Percentiles rank a stretch among this genome's conserved stretches.
These are phyloP conservation scores for Paraescarpia echinospica DNA, from an alignment of 1,140 invertebrate species.

Conservation along the genomic window DNA sequence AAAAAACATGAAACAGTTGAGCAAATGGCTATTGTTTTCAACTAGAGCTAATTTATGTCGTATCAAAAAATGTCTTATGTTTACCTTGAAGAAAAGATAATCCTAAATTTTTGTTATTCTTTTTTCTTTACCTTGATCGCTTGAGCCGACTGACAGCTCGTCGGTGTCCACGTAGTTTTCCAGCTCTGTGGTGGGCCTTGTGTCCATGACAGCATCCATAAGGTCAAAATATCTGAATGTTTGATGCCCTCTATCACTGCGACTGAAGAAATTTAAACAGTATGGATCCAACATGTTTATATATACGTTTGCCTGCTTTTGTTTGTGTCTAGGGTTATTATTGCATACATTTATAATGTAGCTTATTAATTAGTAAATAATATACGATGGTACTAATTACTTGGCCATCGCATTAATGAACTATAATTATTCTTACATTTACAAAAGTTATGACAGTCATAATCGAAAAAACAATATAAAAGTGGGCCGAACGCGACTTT, in stretches of 20 bases:
- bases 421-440: neutral
- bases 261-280: neutral
- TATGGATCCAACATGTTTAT: no score
- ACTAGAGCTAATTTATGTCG: neutral
- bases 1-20: neutral
- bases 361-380: no score
- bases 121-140: neutral
- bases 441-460: neutral
- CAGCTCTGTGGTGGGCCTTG: neutral
- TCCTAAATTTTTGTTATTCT: neutral
- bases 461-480: neutral
- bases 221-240: neutral
- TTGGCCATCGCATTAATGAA: neutral
- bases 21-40: neutral
- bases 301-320: no score
- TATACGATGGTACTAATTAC: no score
- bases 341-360: no score
- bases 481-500: neutral
- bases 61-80: neutral
- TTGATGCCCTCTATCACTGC: neutral
- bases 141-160: neutral
- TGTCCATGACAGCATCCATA: neutral
- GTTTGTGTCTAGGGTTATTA: no score
- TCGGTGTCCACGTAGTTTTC: neutral
- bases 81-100: neutral